phyloP scores from a whole-genome alignment of 2,113 vertebrate genomes.

The Sterrhoptilus dennistouni region DNA sequence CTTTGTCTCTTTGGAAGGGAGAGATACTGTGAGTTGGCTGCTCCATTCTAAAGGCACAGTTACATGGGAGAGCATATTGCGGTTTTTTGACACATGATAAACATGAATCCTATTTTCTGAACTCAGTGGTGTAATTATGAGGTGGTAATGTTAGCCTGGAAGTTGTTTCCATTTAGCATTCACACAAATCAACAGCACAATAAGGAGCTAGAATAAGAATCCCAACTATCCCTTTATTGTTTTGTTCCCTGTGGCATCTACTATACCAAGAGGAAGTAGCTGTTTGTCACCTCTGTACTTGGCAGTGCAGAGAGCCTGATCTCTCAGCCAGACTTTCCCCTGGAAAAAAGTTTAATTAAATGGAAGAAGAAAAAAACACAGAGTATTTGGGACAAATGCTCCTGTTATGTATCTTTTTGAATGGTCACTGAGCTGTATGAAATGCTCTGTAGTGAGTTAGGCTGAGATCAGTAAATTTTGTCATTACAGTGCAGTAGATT shows the following conservation, averaged over 20 bases:
- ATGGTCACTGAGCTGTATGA: not conserved
- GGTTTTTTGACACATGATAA: not conserved
- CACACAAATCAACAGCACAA: not conserved
- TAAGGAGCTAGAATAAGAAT: not conserved
- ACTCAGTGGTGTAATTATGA: not conserved
- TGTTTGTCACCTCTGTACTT: not conserved
- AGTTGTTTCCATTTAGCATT: not conserved
- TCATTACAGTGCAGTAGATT: not conserved
- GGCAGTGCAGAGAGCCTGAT: not conserved
- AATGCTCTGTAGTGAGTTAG: not conserved
- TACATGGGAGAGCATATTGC: not conserved
- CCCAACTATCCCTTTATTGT: not conserved
- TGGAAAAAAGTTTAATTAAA: not conserved
- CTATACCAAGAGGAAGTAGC: not conserved
- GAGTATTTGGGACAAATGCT: not conserved
- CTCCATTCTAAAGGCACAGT: not conserved
- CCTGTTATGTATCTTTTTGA: not conserved
- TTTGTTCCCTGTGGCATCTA: not conserved
- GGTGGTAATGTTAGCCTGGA: not conserved
- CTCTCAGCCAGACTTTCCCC: not conserved
- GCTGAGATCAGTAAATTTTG: constrained; percentile 10
- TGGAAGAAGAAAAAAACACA: not conserved
- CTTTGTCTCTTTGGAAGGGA: not conserved
- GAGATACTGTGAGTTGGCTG: not conserved
- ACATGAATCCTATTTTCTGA: not conserved